Evolutionary conservation across 2,113 vertebrate species (phyloP).

Genomic region (Sceloporus undulatus): DNA sequence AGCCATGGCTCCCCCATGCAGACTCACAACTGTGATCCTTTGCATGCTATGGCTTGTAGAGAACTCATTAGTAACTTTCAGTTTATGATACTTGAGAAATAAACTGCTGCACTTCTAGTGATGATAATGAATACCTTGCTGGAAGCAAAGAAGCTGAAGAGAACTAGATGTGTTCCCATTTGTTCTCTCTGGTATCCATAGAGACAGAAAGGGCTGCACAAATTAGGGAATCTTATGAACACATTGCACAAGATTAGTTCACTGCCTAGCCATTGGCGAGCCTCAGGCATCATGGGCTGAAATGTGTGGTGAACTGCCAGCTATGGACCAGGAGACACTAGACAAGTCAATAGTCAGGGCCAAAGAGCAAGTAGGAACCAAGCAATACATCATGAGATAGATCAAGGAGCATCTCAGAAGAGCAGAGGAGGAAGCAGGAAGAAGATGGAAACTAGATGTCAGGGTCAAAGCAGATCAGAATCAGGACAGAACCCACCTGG

Average conservation of each 20-base stretch:
- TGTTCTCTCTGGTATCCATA: conserved; percentile 62
- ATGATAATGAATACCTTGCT: conserved; percentile 39
- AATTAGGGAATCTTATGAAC: not conserved
- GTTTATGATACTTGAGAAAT: not conserved
- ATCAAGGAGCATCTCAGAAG: no score
- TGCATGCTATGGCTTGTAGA: not conserved
- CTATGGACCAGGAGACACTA: not conserved
- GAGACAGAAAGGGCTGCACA: conserved; percentile 58
- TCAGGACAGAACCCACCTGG: not conserved
- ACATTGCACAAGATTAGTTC: not conserved
- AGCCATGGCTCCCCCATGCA: not conserved
- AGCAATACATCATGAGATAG: not conserved
- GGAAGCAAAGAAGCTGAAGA: conserved; percentile 49
- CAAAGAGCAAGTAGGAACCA: not conserved
- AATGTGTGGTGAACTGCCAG: not conserved
- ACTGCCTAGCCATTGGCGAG: not conserved
- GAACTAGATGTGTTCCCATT: conserved; percentile 29
- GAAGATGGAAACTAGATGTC: not conserved
- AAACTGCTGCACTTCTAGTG: not conserved
- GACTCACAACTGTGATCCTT: conserved; percentile 5
- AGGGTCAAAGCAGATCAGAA: not conserved
- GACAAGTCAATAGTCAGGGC: not conserved
- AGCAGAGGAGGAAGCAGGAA: not conserved
- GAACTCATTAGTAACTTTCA: not conserved
- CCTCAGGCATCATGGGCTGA: not conserved